Conservation (phyloP, 2,797 vertebrate genomes). For the Cuniculus paca region DNA sequence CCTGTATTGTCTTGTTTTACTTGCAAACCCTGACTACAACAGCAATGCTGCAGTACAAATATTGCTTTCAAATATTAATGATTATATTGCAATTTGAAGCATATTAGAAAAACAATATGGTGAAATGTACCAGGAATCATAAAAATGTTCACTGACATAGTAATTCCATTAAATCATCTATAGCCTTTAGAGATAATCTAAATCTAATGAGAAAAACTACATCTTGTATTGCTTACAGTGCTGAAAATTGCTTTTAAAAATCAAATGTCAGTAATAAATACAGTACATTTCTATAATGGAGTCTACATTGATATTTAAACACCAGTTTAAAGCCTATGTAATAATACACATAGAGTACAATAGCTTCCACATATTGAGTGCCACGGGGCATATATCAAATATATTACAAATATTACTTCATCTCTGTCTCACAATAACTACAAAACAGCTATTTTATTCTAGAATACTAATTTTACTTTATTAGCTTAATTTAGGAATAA, state of each 20-base stretch:
- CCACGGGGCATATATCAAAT: not conserved
- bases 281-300: not conserved
- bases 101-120: not conserved
- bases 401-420: not conserved
- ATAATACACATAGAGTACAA: not conserved
- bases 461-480: conserved; percentile 88
- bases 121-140: conserved; percentile 7
- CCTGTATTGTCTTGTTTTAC: too few relatives aligned
- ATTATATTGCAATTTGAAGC: conserved; percentile 5
- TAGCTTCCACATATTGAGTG: not conserved
- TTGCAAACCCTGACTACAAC: too few relatives aligned
- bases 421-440: not conserved
- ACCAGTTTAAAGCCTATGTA: not conserved
- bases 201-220: conserved; percentile 17
- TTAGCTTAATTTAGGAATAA: conserved; percentile 87
- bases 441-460: not conserved
- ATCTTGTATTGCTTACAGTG: not conserved
- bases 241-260: not conserved
- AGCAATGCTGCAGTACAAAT: not conserved
- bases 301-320: conserved; percentile 48
- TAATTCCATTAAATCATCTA: not conserved
- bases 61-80: conserved; percentile 33
- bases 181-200: conserved; percentile 7
- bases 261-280: conserved; percentile 25
- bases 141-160: not conserved